Conservation (phyloP, 2,797 vertebrate species). For the Tamandua tetradactyla region DNA sequence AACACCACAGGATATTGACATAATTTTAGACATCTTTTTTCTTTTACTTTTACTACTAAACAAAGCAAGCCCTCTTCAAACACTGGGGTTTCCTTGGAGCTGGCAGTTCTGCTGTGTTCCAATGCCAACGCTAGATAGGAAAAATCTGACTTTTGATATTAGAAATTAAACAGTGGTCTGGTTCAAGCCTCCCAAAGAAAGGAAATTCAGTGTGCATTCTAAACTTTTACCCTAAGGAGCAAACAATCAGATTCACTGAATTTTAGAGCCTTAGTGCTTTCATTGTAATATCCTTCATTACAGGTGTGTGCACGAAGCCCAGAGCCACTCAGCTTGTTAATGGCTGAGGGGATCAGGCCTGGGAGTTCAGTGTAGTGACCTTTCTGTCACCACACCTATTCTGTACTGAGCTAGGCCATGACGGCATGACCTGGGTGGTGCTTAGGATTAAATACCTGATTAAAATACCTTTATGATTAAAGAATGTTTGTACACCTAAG, state of each 20-base stretch:
- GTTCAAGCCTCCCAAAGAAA: not conserved
- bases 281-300: not conserved
- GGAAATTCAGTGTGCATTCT: not conserved
- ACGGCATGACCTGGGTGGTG: not conserved
- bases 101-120: not conserved
- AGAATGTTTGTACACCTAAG: constrained; percentile 64
- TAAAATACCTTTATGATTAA: constrained; percentile 47
- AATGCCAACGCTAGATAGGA: not conserved
- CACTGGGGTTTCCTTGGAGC: constrained; percentile 53
- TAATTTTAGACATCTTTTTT: constrained; percentile 21
- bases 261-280: not conserved
- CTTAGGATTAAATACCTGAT: constrained; percentile 1
- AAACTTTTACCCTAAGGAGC: not conserved
- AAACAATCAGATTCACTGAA: not conserved
- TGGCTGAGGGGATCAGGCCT: not conserved
- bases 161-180: not conserved
- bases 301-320: not conserved
- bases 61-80: constrained; percentile 51
- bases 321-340: not conserved
- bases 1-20: constrained; percentile 8
- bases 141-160: constrained; percentile 37
- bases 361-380: not conserved
- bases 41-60: constrained; percentile 66
- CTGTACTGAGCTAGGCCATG: not conserved
- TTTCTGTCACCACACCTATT: not conserved